phyloP scores from a whole-genome alignment of 1,140 invertebrate species.

The Amyelois transitella region DNA sequence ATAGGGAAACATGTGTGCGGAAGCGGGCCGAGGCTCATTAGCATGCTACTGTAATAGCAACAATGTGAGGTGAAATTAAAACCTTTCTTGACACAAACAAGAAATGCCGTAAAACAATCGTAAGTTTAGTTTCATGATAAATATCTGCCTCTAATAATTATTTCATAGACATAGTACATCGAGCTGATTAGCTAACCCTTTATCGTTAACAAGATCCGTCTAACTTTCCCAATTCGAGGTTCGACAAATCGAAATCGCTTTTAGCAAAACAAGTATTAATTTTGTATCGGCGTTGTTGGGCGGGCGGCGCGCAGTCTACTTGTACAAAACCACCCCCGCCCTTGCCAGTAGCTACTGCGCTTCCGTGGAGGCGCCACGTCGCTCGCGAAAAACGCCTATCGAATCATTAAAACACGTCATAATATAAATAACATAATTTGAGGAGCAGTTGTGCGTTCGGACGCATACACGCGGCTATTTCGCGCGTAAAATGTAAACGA shows the following conservation, averaged over 20 bases:
- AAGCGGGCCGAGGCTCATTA: background rate
- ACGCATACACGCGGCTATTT: background rate
- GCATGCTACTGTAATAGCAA: constrained; percentile 2
- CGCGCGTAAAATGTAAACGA: background rate
- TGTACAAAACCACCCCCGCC: constrained; percentile 27
- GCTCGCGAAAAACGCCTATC: constrained; percentile 7
- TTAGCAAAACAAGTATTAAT: constrained; percentile 73
- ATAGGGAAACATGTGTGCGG: background rate
- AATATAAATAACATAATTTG: background rate
- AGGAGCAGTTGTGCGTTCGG: background rate
- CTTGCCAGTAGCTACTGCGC: constrained; percentile 47
- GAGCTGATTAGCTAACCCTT: constrained; percentile 66
- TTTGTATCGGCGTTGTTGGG: constrained; percentile 61
- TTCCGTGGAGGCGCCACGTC: constrained; percentile 33
- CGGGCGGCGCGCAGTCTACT: constrained; percentile 48
- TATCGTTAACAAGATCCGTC: constrained; percentile 66
- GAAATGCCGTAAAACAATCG: background rate
- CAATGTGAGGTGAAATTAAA: background rate
- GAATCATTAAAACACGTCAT: background rate
- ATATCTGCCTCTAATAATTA: background rate
- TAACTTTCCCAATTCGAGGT: constrained; percentile 67
- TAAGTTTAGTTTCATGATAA: background rate
- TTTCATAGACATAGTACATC: no score
- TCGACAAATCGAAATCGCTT: constrained; percentile 70
- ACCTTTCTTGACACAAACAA: background rate